Evolutionary conservation across 1,140 invertebrate species (phyloP), one percentile per base, ranked within the genome.

Genomic region (Grapholita molesta): DNA sequence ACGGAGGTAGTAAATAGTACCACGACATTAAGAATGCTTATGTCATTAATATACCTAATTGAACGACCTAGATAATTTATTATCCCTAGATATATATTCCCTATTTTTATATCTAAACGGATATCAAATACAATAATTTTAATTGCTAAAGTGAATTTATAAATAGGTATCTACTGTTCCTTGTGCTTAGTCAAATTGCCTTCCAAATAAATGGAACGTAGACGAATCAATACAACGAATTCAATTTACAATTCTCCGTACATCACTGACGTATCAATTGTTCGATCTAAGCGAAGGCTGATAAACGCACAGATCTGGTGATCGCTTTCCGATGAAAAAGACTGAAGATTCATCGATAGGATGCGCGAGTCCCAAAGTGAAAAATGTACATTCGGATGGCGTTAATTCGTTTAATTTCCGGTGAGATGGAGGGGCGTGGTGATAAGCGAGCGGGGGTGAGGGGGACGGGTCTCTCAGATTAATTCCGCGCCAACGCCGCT

Each of bases 361-460:
- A 87, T 76, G 82, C 85, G 85, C 80, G 82, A 88, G 76, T 85
- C 75, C 80, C 85, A 83, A 86, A 91, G 88, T 91, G 88, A 91
- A 91, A 91, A 91, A 91, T 91, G 88, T 91, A 90, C 88, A 87
- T 91, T 91, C 90, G 86, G 89, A 90, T 85, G 85, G 86, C 86
- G 86, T 90, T 91, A 91, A 91, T 91, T 91, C 89, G 88, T 91
- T 91, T 91, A 91, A 91, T 91, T 91, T 91, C 89, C 89, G 89
- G 89, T 84, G 85, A 85, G 86, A 82, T 77, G 79, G 75, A 70
- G 64, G 32, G 75, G 76, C 70, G 74, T 5, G 53, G 30, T 25
- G 64, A 33, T 64, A 30, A 33, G 66, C 64, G 79, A 73, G 70
- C 78, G 69, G 73, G 61, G 81, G 75, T 78, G 78, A 38, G 18